Percentiles rank a stretch among this genome's conserved stretches.
These are phyloP conservation scores for Suncus etruscus DNA, from an alignment of 2,113 vertebrate genomes.

Conservation along the genomic window DNA sequence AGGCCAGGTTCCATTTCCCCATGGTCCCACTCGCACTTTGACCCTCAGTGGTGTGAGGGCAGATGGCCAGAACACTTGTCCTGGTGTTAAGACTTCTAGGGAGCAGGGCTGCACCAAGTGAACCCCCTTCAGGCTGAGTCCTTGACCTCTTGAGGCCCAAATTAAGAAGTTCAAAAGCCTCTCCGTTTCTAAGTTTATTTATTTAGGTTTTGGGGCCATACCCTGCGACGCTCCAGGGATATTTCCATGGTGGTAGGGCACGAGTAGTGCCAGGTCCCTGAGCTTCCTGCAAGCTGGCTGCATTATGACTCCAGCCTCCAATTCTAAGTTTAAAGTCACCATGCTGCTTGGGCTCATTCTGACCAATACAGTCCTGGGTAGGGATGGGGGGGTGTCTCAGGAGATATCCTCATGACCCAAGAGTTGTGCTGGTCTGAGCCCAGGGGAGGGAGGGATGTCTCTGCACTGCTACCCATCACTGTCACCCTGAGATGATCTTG, in stretches of 20 bases:
- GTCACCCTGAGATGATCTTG: rapidly evolving
- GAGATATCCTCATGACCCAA: background rate
- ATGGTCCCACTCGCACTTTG: too few relatives aligned
- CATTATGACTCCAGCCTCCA: background rate
- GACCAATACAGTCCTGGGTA: background rate
- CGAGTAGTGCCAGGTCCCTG: too few relatives aligned
- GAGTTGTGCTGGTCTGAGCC: background rate
- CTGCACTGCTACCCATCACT: rapidly evolving
- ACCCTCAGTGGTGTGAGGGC: too few relatives aligned
- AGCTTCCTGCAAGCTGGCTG: too few relatives aligned
- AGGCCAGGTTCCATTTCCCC: too few relatives aligned
- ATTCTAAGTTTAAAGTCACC: background rate
- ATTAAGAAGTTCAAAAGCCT: background rate
- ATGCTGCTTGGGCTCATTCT: background rate
- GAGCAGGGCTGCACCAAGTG: background rate
- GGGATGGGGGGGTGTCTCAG: background rate
- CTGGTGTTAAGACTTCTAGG: background rate
- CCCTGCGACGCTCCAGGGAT: too few relatives aligned
- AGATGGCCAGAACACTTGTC: background rate
- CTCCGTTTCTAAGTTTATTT: too few relatives aligned
- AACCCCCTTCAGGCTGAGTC: background rate
- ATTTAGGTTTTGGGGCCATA: background rate
- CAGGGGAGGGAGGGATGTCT: background rate
- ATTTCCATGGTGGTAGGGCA: background rate
- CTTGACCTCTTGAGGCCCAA: background rate